A percentile compares a stretch with the other conserved stretches of the same genome.
These are phyloP conservation scores for Tachina fera DNA, from an alignment of 2,888 invertebrate species.

Conservation along the genomic window DNA sequence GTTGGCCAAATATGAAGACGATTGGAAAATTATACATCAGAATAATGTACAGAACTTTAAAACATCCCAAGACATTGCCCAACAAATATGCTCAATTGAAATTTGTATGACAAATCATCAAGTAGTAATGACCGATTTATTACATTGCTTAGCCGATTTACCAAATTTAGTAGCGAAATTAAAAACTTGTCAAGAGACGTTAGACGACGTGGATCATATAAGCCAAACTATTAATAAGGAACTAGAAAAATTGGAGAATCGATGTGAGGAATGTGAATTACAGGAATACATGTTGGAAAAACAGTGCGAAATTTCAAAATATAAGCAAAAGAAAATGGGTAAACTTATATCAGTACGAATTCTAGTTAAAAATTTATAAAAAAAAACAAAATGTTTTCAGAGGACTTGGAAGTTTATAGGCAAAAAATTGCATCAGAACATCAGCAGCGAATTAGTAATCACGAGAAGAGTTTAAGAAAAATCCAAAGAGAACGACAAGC, in stretches of 20 bases:
- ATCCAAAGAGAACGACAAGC: conserved; percentile 87
- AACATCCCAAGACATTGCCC: conserved; percentile 83
- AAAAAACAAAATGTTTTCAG: conserved; percentile 72
- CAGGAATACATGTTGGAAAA: conserved; percentile 87
- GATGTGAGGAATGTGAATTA: conserved; percentile 86
- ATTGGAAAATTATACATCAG: conserved; percentile 87
- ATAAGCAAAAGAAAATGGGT: conserved; percentile 87
- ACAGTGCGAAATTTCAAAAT: conserved; percentile 86
- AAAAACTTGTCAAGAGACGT: conserved; percentile 80
- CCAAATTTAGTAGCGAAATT: conserved; percentile 82
- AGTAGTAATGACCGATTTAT: conserved; percentile 78
- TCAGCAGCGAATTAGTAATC: conserved; percentile 84
- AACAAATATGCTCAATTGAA: conserved; percentile 83
- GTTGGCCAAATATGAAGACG: conserved; percentile 86
- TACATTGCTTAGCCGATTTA: conserved; percentile 76
- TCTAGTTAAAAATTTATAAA: not conserved
- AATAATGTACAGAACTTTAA: conserved; percentile 86
- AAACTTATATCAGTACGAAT: conserved; percentile 50
- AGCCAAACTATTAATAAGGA: conserved; percentile 85
- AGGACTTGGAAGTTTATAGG: conserved; percentile 82
- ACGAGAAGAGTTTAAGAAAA: conserved; percentile 85
- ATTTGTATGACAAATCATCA: conserved; percentile 75
- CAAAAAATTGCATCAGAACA: conserved; percentile 85
- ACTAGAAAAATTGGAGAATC: conserved; percentile 85
- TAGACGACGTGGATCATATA: conserved; percentile 83